These are phyloP conservation scores for Zophobas atratus DNA, from an alignment of 1,140 invertebrate genomes.

Conservation along the genomic window DNA sequence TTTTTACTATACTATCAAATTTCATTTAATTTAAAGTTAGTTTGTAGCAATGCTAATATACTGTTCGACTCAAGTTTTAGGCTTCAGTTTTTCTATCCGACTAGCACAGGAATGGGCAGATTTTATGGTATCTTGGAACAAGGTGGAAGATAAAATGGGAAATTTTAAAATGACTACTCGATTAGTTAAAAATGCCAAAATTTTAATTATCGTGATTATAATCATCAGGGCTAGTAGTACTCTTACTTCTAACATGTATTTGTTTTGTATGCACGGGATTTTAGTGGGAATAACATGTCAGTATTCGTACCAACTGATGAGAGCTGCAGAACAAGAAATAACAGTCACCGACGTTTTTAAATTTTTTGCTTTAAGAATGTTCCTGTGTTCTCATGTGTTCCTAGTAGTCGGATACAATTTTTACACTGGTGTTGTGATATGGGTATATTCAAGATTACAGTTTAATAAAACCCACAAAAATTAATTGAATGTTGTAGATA, in stretches of 20 bases:
- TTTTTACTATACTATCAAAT: not conserved
- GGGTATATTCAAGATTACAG: not conserved
- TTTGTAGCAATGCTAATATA: not conserved
- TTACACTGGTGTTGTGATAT: not conserved
- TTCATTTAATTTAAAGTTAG: not conserved
- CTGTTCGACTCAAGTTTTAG: not conserved
- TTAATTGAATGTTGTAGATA: not conserved
- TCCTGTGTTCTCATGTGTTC: not conserved
- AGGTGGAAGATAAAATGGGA: conserved; percentile 52
- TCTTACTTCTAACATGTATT: not conserved
- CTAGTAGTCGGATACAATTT: not conserved
- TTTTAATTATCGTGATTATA: not conserved
- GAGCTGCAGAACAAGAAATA: not conserved
- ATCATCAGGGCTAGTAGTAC: not conserved
- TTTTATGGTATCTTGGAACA: conserved; percentile 51
- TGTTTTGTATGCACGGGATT: not conserved
- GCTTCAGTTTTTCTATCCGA: not conserved
- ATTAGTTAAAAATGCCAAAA: not conserved
- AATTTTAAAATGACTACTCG: conserved; percentile 21
- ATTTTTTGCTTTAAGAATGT: not conserved
- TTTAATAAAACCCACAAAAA: not conserved
- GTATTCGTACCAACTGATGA: not conserved
- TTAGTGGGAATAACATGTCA: not conserved
- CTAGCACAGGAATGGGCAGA: conserved; percentile 52
- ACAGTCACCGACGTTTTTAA: not conserved